Percentiles rank a stretch among this genome's conserved stretches.
Evolutionary conservation across 2,888 invertebrate species (phyloP).

Genomic region (Glaucopsyche alexis): DNA sequence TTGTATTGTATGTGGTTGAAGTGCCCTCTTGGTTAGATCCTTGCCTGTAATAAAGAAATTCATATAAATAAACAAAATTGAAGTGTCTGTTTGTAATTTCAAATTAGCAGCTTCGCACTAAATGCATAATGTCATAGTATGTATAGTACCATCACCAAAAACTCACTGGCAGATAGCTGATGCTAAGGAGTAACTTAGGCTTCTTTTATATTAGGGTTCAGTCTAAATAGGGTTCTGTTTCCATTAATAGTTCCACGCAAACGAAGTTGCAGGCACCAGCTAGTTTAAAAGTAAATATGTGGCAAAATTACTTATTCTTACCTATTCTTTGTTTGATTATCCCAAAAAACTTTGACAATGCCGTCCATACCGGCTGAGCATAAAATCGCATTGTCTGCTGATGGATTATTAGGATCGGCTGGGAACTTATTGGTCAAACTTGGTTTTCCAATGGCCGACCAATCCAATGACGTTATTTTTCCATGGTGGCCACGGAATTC

Average conservation of each 20-base stretch:
- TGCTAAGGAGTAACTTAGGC: too few relatives aligned
- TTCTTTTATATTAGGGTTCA: too few relatives aligned
- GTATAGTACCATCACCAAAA: too few relatives aligned
- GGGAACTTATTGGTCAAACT: constrained; percentile 58
- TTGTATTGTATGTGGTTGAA: constrained; percentile 70
- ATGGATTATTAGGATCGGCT: constrained; percentile 53
- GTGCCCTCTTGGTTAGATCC: constrained; percentile 63
- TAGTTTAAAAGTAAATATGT: neutral
- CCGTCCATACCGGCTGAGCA: constrained; percentile 85
- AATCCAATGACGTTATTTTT: constrained; percentile 81
- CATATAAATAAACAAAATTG: neutral
- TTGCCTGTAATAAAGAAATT: constrained; percentile 55
- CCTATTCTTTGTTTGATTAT: constrained; percentile 71
- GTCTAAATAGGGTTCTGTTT: too few relatives aligned
- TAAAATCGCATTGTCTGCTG: constrained; percentile 69
- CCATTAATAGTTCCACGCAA: too few relatives aligned
- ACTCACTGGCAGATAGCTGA: too few relatives aligned
- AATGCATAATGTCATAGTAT: too few relatives aligned
- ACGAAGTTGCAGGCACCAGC: too few relatives aligned
- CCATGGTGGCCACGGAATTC: constrained; percentile 84
- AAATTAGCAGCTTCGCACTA: too few relatives aligned
- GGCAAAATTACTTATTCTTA: constrained; percentile 44
- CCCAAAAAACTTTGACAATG: constrained; percentile 83
- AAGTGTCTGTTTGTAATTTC: too few relatives aligned
- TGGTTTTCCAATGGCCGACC: constrained; percentile 74